Base-by-base conservation (phyloP, 2,797 vertebrate genomes). In the Trachurus trachurus region DNA sequence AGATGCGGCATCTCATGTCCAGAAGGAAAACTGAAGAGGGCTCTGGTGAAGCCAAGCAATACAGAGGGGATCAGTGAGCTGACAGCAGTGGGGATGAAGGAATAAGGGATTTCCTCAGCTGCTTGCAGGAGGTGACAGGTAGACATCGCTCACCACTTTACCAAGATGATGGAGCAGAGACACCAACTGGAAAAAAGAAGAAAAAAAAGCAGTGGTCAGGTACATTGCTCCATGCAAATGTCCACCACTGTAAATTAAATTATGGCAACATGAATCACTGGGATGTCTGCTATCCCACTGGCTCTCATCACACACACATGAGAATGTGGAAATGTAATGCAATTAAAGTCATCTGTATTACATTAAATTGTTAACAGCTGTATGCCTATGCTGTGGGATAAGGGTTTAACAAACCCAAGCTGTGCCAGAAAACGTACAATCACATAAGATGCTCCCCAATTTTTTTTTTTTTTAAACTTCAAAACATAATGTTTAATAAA, bases 201-300 rank as follows among this genome's bases (percentile, higher is more conserved):
- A 26, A 15, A 8, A 37, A 37, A 37, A 37, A 7, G 8, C 17
- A 59, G 37, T 21, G 42, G 37, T 6, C 31, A 50, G 13, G 37
- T 22, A 42, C 50, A 54, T 39, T 70, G 15, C 56, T 49, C 39
- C 13, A 47, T 64, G 53, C 16, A 71, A 74, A 81, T 31, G 44
- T 66, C 31, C 54, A 68, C 17, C 65, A 50, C 11, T n/a, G 44
- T 19, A 66, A 77, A 83, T 70, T 19, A 19, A 67, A 78, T 84
- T 21, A 68, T 58, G 17, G 44, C 70, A 31, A 42, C 71, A 54
- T 59, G 50, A 80, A 66, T 69, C 65, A 65, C 40, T 40, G 56
- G 57, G 65, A 58, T 57, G 42, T 71, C 52, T 86, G 39, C 45
- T 45, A 34, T 56, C 58, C 45, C 60, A 26, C 17, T 57, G 67